Base-by-base conservation (phyloP, 2,113 vertebrate species). In the Takifugu flavidus region DNA sequence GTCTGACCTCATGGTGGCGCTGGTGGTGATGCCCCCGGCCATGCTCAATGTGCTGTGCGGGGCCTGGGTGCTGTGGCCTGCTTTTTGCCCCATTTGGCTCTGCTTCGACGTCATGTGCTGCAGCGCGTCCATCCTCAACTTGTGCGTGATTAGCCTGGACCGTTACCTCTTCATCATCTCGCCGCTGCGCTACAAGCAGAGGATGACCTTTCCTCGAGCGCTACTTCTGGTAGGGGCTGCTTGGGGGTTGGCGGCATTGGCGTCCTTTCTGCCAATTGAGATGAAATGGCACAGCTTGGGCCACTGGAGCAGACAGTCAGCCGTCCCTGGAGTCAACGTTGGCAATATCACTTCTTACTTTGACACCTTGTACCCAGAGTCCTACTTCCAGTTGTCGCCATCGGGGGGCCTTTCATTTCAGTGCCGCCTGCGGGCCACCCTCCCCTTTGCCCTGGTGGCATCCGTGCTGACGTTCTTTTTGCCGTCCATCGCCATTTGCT, bases 81-180 rank as follows among this genome's bases (percentile, higher is more conserved):
- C 88, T 52, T 93, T 99, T 72, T 99, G 97, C 82, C 93, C 92
- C 0, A 87, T 98, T 65, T 98, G 96, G 96, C 92, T 92, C 55
- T 93, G 95, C 87, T 98, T 98, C 0, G 96, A 99, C 0, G 93
- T 98, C 72, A 98, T 99, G 96, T 98, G 95, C 90, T 98, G 95
- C 87, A 98, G 96, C 2, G 95, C 96, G 5, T 99, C 96, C 86
- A 99, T 98, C 80, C 93, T 99, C 69, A 98, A 99, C 92, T 91
- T 99, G 51, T 97, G 96, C 39, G 86, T 95, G 82, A 99, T 99
- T 90, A 98, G 96, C 87, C 81, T 98, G 87, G 96, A 98, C 89
- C 91, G 96, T 1, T 98, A 98, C 86, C 89, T 99, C 81, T 93
- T 99, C 80, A 99, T 98, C 83, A 96, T 95, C 56, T 98, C 95